These are phyloP conservation scores for Lysandra coridon DNA, from an alignment of 2,888 invertebrate genomes.

Conservation along the genomic window DNA sequence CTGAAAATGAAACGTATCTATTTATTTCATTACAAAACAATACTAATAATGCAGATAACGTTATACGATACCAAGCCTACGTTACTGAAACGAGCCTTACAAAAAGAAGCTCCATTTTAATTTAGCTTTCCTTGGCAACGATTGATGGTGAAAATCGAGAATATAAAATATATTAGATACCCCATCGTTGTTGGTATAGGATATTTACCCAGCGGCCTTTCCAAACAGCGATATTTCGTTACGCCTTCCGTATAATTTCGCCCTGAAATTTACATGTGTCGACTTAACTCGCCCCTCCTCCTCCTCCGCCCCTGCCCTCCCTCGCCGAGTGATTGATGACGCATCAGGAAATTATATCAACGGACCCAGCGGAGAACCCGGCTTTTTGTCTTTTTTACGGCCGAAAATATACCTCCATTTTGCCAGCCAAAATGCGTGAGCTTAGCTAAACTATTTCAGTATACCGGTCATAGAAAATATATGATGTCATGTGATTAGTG, in stretches of 20 bases:
- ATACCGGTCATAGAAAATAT: neutral
- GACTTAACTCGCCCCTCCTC: constrained; percentile 72
- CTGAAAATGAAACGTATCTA: no score
- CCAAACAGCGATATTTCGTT: constrained; percentile 44
- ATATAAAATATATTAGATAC: constrained; percentile 15
- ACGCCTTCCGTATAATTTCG: constrained; percentile 67
- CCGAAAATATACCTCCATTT: constrained; percentile 19
- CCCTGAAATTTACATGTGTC: constrained; percentile 75
- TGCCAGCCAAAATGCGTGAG: constrained; percentile 29
- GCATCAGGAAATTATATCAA: constrained; percentile 65
- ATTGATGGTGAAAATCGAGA: constrained; percentile 8
- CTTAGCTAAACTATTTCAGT: constrained; percentile 13
- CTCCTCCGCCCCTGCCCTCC: constrained; percentile 52
- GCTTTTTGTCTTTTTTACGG: constrained; percentile 35
- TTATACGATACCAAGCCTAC: no score
- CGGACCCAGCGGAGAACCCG: constrained; percentile 43
- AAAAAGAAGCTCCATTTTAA: neutral
- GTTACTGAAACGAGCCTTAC: no score
- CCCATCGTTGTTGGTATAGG: constrained; percentile 23
- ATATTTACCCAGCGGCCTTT: constrained; percentile 30
- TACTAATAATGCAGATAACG: no score
- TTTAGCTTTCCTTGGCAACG: neutral
- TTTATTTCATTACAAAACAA: no score
- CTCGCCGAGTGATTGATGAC: constrained; percentile 71
- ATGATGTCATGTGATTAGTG: no score